These are phyloP conservation scores for Megamerina dolium DNA, from an alignment of 2,888 invertebrate genomes.

Conservation along the genomic window DNA sequence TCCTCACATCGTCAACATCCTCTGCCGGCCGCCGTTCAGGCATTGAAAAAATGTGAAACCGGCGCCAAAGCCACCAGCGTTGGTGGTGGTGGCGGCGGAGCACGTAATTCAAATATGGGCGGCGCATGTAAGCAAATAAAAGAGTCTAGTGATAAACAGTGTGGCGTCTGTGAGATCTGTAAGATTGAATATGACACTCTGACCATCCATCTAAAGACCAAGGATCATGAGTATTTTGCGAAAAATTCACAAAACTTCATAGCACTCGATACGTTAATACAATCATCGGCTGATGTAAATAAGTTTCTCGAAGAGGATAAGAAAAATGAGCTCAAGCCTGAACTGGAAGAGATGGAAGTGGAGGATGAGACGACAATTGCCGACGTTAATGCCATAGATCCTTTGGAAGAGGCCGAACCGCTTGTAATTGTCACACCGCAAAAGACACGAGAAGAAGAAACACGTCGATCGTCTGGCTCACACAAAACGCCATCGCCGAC, in stretches of 20 bases:
- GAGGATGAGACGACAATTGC: constrained; percentile 28
- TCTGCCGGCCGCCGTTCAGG: constrained; percentile 25
- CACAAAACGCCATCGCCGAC: constrained; percentile 32
- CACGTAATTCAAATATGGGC: constrained; percentile 10
- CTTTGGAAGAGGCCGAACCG: constrained; percentile 21
- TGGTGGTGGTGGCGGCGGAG: too few species aligned
- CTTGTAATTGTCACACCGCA: constrained; percentile 1
- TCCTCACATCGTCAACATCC: constrained; percentile 32
- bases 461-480: constrained; percentile 5
- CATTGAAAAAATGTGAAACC: constrained; percentile 17
- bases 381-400: constrained; percentile 22
- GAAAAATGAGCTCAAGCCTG: constrained; percentile 49
- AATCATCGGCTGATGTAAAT: constrained; percentile 61
- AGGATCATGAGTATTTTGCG: constrained; percentile 67
- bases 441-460: constrained; percentile 11
- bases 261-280: constrained; percentile 66
- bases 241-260: constrained; percentile 69
- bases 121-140: constrained; percentile 26
- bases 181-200: constrained; percentile 67
- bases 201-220: constrained; percentile 65
- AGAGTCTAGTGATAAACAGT: constrained; percentile 48
- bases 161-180: constrained; percentile 77
- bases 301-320: constrained; percentile 60
- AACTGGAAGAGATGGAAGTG: constrained; percentile 41
- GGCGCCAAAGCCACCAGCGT: constrained; percentile 18